Evolutionary conservation across 2,797 vertebrate genomes (phyloP).

Genomic region (Cephalopachus bancanus): DNA sequence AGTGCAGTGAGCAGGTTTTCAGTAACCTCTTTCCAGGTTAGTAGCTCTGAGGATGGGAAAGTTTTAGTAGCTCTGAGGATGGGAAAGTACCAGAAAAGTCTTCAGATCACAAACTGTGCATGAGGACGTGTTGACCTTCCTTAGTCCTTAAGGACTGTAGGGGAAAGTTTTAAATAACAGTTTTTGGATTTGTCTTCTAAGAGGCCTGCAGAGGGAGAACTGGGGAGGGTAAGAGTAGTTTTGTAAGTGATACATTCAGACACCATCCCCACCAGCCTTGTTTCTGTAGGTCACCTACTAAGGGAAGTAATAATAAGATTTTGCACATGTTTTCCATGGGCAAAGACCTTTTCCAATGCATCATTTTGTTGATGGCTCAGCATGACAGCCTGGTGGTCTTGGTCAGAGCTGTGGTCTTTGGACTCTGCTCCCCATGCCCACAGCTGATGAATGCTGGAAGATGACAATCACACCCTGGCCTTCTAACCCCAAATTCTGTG

Average conservation of each 20-base stretch:
- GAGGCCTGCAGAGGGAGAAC: background rate
- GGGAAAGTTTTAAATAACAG: background rate
- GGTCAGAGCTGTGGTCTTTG: background rate
- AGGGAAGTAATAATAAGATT: background rate
- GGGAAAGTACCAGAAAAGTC: background rate
- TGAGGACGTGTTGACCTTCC: background rate
- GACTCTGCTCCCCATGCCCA: rapidly evolving
- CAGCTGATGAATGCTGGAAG: background rate
- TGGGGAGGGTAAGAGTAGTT: rapidly evolving
- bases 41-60: too few relatives aligned
- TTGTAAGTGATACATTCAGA: background rate
- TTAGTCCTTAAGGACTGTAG: background rate
- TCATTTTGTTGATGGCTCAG: rapidly evolving
- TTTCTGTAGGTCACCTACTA: background rate
- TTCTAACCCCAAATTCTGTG: background rate
- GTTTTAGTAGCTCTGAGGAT: too few relatives aligned
- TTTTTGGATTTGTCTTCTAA: background rate
- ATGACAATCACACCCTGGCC: background rate
- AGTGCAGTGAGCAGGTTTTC: rapidly evolving
- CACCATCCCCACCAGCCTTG: background rate
- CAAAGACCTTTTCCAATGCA: background rate
- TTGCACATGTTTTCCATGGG: background rate
- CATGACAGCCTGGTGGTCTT: too few relatives aligned
- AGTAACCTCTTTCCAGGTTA: background rate
- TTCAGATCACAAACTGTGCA: background rate